Evolutionary conservation across 2,113 vertebrate species (phyloP).

Genomic region (Cavia porcellus): DNA sequence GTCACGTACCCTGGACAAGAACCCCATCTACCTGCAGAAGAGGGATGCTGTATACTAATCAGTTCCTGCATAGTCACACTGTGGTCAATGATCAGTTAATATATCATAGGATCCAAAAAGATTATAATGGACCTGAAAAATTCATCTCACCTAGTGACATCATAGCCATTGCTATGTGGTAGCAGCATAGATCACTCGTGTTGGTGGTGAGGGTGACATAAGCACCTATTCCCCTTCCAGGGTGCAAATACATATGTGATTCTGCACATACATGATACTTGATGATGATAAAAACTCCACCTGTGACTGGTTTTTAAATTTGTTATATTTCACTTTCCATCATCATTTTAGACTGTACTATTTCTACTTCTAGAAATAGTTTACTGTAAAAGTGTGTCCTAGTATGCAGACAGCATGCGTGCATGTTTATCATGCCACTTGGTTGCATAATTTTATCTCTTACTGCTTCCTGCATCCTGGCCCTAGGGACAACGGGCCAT

Average conservation of each 20-base stretch:
- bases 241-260: not conserved
- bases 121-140: not conserved
- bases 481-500: not conserved
- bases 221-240: not conserved
- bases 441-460: not conserved
- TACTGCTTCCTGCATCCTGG: not conserved
- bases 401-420: not conserved
- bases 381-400: not conserved
- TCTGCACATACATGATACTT: not conserved
- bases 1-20: too few relatives aligned
- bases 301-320: not conserved
- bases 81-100: not conserved
- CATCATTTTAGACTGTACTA: not conserved
- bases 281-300: too few relatives aligned
- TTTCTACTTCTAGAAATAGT: not conserved
- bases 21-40: not conserved
- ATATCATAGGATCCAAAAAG: not conserved
- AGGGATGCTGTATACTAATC: not conserved
- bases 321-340: not conserved
- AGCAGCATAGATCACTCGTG: not conserved
- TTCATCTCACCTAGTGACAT: too few relatives aligned
- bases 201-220: not conserved
- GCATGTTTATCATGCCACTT: not conserved
- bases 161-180: not conserved
- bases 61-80: not conserved